phyloP scores from a whole-genome alignment of 1,140 invertebrate genomes.

The Rhopalosiphum padi region DNA sequence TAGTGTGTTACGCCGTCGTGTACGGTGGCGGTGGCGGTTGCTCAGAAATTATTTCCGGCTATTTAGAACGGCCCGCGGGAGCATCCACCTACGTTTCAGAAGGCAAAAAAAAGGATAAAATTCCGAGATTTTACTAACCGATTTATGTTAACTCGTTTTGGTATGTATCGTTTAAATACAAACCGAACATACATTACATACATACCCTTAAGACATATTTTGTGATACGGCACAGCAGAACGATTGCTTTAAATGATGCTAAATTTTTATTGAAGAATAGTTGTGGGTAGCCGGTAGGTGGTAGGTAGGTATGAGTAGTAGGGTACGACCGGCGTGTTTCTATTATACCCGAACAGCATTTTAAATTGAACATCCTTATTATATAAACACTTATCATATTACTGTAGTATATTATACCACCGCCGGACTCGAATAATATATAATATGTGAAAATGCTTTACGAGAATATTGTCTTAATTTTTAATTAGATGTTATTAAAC shows the following conservation, averaged over 20 bases:
- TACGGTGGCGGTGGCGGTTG: conserved; percentile 9
- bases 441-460: not conserved
- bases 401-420: not conserved
- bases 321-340: not conserved
- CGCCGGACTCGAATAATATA: not conserved
- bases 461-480: not conserved
- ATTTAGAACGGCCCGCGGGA: conserved; percentile 25
- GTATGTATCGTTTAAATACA: not conserved
- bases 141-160: conserved; percentile 38
- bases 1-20: not conserved
- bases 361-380: conserved; percentile 51
- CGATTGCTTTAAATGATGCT: conserved; percentile 23
- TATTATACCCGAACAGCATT: not conserved
- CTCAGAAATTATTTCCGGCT: conserved; percentile 47
- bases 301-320: not conserved
- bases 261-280: not conserved
- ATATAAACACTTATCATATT: not conserved
- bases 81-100: conserved; percentile 8
- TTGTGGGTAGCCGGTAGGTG: not conserved
- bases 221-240: not conserved
- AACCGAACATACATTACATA: not conserved
- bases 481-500: conserved; percentile 2
- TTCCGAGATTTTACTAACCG: conserved; percentile 36
- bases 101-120: conserved; percentile 11
- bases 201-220: conserved; percentile 35